Base-by-base conservation (phyloP, 2,113 vertebrate species). In the Mungos mungo region DNA sequence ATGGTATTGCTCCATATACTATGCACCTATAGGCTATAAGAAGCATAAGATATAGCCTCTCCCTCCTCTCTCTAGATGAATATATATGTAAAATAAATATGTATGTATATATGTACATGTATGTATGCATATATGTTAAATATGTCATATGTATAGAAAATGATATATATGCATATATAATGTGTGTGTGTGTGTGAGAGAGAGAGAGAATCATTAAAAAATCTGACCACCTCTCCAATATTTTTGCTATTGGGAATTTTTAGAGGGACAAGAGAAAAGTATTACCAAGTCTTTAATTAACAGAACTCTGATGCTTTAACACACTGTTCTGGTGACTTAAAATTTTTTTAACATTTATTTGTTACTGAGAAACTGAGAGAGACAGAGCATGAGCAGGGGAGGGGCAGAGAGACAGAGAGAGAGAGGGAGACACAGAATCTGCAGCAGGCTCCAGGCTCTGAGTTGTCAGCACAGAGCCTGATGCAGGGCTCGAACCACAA, bases 251-350 rank as follows among this genome's bases (percentile, higher is more conserved):
- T 60, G 12, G 38, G 35, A 80, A 12, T 60, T 71, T 52, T 35
- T 11, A 84, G 25, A 29, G 19, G 10, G 54, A 35, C 23, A 76
- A 35, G 18, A 5, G n/a, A 33, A n/a, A 23, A 6, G 0, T 23
- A 85, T 66, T 25, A 91, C 23, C 14, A 81, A 89, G 13, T 11
- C 68, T 54, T 29, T 60, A 74, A 85, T 83, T 79, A 88, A 90
- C 0, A 88, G 41, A 89, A 16, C 14, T 19, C 68, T n/a, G 11
- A 50, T 33, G 29, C 8, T 89, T 11, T 85, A 45, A 88, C 19
- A 83, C 57, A 92, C 15, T 87, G 31, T 63, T 93, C 47, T 69
- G 14, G 21, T 33, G 31, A 27, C 41, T 87, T 79, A 79, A 45
- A 63, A 87, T 94, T 90, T 47, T 47, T 47, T 47, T 47, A 47